Base-by-base conservation (phyloP, 1,140 invertebrate genomes). In the Orius insidiosus region DNA sequence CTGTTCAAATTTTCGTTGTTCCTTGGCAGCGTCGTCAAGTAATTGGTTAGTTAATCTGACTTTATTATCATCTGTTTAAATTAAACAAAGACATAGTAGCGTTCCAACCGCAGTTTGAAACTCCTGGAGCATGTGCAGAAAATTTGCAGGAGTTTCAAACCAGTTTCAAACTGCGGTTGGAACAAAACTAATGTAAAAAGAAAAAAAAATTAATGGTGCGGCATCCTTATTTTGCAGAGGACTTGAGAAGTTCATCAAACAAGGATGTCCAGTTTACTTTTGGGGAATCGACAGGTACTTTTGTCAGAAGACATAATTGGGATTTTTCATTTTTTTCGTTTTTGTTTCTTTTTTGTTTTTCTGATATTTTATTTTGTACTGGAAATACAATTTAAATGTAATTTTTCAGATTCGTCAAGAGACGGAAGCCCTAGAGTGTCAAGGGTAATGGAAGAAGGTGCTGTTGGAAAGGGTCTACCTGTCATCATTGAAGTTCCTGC, bases 1-100 rank as follows among this genome's bases (percentile, higher is more conserved):
- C 82, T 37, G 82, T 95, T 6, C 75, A 80, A 52, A 54, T 83
- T 19, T 65, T 85, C 37, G 65, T 95, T 10, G 90, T 93, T 13
- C 92, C 92, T 11, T 71, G 78, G 60, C 80, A 86, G 56, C 67
- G 75, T 14, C 76, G 71, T 36, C 71, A 13, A 31, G 53, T 54
- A 19, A 13, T 54, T 14, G 52, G 53, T 54, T 36, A 46, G 51
- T 48, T 13, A n/a, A n/a, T 45, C 16, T n/a, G 10, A 41, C 16
- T 41, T 15, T n/a, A n/a, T n/a, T n/a, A n/a, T n/a, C n/a, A n/a
- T n/a, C n/a, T n/a, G n/a, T n/a, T n/a, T n/a, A n/a, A n/a, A n/a
- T n/a, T n/a, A n/a, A n/a, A n/a, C n/a, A n/a, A n/a, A n/a, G n/a
- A n/a, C n/a, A n/a, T n/a, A n/a, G n/a, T n/a, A n/a, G n/a, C n/a